Evolutionary conservation across 1,140 invertebrate genomes (phyloP), one percentile per base, ranked within the genome.

Genomic region (Hyphantria cunea): DNA sequence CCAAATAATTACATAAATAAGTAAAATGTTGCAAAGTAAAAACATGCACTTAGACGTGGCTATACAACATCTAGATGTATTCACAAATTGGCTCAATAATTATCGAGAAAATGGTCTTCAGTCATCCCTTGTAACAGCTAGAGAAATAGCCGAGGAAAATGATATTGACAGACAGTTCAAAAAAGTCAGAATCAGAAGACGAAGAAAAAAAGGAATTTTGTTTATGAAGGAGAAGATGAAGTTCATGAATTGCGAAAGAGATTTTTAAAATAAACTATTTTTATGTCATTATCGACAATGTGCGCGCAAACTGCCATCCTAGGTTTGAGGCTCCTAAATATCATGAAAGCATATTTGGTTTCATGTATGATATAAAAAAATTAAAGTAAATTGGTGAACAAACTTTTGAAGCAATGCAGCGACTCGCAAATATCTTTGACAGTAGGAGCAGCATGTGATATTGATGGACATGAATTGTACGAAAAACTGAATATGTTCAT

Each of bases 101-200:
- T 68, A 63, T 59, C 52, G 49, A 63, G 54, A 68, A 68, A 62
- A 58, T 56, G 53, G 17, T 63, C 63, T 63, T 63, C 47, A 68
- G 59, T 63, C 47, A 58, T 58, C 48, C 59, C 49, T 68, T 63
- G 48, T 68, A 58, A 68, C 53, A 53, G 59, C 59, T 48, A 63
- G 50, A 59, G 49, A 66, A 68, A 52, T 63, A 58, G 66, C 47
- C 49, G 66, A 68, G 50, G 49, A 63, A 68, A 62, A 63, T 68
- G 60, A 64, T 59, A 63, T 59, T 59, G 60, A 68, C 58, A 52
- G 52, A 55, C 51, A 62, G 54, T 68, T 67, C 32, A 66, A 60
- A 55, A 44, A 66, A 67, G 58, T 58, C 49, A 37, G 53, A 61
- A 63, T 55, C n/a, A n/a, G n/a, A n/a, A n/a, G n/a, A 65, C 17